These are phyloP conservation scores for Bambusicola thoracicus DNA, from an alignment of 2,113 vertebrate genomes.

Conservation along the genomic window DNA sequence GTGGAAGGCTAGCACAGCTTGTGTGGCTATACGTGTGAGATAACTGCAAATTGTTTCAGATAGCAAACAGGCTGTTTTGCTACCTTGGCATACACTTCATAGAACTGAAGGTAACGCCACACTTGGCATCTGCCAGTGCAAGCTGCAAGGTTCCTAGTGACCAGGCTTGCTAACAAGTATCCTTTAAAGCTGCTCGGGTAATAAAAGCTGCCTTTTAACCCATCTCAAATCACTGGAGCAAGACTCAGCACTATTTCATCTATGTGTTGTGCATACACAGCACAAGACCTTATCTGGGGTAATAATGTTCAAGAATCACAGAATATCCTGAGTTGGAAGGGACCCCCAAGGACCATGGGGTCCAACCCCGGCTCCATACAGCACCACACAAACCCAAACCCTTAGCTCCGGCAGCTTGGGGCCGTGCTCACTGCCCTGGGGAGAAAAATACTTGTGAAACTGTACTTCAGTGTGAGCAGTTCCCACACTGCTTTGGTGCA, in stretches of 20 bases:
- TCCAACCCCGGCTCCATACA: too few species aligned
- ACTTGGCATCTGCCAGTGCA: background rate
- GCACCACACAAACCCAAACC: too few species aligned
- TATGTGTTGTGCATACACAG: background rate
- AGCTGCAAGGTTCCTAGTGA: background rate
- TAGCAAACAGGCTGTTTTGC: background rate
- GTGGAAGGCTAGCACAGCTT: background rate
- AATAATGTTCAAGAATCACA: background rate
- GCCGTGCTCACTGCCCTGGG: too few species aligned
- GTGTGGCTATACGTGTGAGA: background rate
- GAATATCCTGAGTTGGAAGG: too few species aligned
- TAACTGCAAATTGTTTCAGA: background rate
- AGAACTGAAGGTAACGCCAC: background rate
- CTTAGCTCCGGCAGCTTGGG: too few species aligned
- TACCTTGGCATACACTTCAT: background rate
- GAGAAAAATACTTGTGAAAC: background rate
- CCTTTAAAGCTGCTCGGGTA: background rate
- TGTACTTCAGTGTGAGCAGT: rapidly evolving
- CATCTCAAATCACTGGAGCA: background rate
- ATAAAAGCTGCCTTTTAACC: background rate
- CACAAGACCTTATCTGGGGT: background rate
- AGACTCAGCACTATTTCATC: background rate
- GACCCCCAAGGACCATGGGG: too few species aligned
- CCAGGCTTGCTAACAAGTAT: background rate
- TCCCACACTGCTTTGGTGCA: background rate